Percentiles rank a stretch among this genome's conserved stretches.
These are phyloP conservation scores for Sminthopsis crassicaudata DNA, from an alignment of 2,113 vertebrate genomes.

Conservation along the genomic window DNA sequence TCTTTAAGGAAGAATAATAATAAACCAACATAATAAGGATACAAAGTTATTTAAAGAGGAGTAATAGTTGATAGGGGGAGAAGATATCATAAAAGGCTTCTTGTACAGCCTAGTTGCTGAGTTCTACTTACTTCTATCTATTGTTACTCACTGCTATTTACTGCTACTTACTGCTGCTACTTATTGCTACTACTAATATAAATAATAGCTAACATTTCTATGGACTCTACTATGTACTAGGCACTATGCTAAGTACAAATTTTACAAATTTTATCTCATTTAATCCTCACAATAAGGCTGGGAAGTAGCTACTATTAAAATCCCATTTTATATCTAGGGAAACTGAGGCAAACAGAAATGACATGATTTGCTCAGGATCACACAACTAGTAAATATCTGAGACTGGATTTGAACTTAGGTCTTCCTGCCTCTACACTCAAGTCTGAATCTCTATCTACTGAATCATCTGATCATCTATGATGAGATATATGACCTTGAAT, in stretches of 20 bases:
- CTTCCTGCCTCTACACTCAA: not conserved
- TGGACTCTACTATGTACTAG: not conserved
- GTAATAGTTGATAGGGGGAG: not conserved
- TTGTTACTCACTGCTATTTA: not conserved
- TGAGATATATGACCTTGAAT: not conserved
- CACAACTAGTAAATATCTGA: not conserved
- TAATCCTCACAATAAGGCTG: not conserved
- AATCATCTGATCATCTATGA: not conserved
- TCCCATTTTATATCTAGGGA: not conserved
- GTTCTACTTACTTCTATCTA: not conserved
- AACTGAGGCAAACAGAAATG: not conserved
- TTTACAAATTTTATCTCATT: not conserved
- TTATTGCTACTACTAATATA: not conserved
- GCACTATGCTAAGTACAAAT: not conserved
- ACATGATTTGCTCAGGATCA: not conserved
- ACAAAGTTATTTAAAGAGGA: not conserved
- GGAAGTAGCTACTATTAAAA: not conserved
- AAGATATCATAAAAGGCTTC: not conserved
- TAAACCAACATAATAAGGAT: no score
- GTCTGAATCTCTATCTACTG: not conserved
- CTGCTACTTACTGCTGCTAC: not conserved
- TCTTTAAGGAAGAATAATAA: no score
- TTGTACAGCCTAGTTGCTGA: no score
- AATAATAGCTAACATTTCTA: not conserved
- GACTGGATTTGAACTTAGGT: not conserved